These are phyloP conservation scores for Bothrops jararaca DNA, from an alignment of 2,113 vertebrate genomes.

Conservation along the genomic window DNA sequence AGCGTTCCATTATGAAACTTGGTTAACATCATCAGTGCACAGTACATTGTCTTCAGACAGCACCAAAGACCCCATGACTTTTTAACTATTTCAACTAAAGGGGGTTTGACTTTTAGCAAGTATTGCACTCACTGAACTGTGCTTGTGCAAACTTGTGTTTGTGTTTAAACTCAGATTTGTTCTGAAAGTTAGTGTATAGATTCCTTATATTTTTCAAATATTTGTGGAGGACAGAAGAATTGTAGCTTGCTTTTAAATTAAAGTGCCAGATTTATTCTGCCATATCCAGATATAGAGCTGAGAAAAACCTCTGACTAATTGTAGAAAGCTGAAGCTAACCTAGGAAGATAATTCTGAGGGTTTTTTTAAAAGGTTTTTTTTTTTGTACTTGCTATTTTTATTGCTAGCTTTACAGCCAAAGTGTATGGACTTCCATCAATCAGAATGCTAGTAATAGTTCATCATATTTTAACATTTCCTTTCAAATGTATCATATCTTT, in stretches of 20 bases:
- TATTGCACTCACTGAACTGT: not conserved
- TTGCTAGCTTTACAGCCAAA: not conserved
- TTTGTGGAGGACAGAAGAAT: not conserved
- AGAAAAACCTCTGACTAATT: not conserved
- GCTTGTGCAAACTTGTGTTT: not conserved
- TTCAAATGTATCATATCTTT: constrained; percentile 73
- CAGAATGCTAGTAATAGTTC: constrained; percentile 75
- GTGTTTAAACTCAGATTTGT: not conserved
- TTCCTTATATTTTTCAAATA: not conserved
- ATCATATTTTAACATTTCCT: constrained; percentile 75
- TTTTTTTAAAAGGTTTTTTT: too few relatives aligned
- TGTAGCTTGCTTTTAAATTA: not conserved
- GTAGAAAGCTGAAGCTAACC: too few relatives aligned
- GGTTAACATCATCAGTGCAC: too few relatives aligned
- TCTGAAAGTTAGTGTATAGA: not conserved
- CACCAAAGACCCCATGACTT: not conserved
- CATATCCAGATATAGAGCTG: not conserved
- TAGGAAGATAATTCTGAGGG: too few relatives aligned
- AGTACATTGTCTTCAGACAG: too few relatives aligned
- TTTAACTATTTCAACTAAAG: not conserved
- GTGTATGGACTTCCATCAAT: constrained; percentile 51
- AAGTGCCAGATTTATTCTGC: not conserved
- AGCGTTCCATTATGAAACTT: too few relatives aligned
- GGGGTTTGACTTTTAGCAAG: not conserved
- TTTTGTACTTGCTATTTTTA: not conserved